These are phyloP conservation scores for Apteryx owenii DNA, from an alignment of 2,113 vertebrate genomes.

Conservation along the genomic window DNA sequence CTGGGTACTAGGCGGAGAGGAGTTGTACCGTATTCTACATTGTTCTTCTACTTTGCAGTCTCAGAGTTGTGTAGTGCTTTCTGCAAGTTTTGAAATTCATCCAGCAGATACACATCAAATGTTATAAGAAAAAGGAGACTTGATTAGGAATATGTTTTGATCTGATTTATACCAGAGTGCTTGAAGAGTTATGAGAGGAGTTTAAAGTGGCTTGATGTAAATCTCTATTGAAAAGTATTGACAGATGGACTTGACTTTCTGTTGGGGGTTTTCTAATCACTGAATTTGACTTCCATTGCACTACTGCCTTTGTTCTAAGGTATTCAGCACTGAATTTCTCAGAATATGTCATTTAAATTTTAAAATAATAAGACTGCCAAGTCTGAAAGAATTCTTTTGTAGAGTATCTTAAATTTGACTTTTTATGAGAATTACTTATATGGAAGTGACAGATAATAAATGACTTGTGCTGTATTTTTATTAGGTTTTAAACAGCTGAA, in stretches of 20 bases:
- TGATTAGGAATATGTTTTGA: slow-evolving; percentile 11
- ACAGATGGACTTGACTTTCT: slow-evolving; percentile 1
- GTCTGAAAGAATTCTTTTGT: neutral
- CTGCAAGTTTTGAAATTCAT: neutral
- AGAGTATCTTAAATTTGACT: slow-evolving; percentile 23
- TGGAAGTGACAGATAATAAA: slow-evolving; percentile 31
- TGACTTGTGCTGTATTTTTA: slow-evolving; percentile 15
- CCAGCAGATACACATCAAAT: neutral
- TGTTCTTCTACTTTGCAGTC: neutral
- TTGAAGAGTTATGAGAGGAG: slow-evolving; percentile 31
- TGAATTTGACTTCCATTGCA: neutral
- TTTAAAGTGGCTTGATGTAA: slow-evolving; percentile 45
- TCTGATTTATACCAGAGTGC: slow-evolving; percentile 7
- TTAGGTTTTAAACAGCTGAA: slow-evolving; percentile 31
- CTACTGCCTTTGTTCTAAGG: slow-evolving; percentile 4
- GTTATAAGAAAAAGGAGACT: neutral
- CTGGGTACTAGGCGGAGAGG: too few relatives aligned
- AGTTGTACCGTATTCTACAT: neutral
- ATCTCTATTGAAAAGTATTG: slow-evolving; percentile 41
- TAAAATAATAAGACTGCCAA: slow-evolving; percentile 6
- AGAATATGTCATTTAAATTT: slow-evolving; percentile 21
- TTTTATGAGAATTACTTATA: slow-evolving; percentile 2
- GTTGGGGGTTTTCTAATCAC: neutral
- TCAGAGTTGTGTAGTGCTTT: neutral
- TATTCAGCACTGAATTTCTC: neutral